A percentile compares a stretch with the other conserved stretches of the same genome.
These are phyloP conservation scores for Zingel zingel DNA, from an alignment of 2,113 vertebrate species.

Conservation along the genomic window DNA sequence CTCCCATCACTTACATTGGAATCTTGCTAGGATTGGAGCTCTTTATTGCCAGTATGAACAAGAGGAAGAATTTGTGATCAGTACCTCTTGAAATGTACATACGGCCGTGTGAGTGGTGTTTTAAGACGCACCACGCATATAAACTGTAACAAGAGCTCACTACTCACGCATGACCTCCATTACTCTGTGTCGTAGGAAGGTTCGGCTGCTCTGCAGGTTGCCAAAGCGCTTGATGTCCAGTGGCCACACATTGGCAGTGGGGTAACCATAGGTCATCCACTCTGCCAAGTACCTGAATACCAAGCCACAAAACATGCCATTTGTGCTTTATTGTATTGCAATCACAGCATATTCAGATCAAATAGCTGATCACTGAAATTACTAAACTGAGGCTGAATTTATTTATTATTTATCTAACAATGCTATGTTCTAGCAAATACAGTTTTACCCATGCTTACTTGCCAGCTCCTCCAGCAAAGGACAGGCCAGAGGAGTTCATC, in stretches of 20 bases:
- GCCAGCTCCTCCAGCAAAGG: conserved; percentile 94
- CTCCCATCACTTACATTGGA: neutral
- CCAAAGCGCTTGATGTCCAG: conserved; percentile 97
- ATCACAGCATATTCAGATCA: neutral
- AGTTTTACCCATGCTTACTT: conserved; percentile 84
- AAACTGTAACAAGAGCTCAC: neutral
- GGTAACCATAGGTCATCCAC: conserved; percentile 96
- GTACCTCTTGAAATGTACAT: no score
- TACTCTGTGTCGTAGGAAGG: conserved; percentile 96
- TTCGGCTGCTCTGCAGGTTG: conserved; percentile 95
- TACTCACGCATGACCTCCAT: conserved; percentile 99
- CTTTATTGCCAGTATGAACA: neutral
- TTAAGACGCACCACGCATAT: neutral
- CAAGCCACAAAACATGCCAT: conserved; percentile 20
- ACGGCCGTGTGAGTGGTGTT: neutral
- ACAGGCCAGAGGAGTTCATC: conserved; percentile 96
- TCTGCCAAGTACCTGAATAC: conserved; percentile 91
- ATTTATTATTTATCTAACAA: no score
- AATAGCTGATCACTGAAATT: neutral
- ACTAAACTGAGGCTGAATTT: neutral
- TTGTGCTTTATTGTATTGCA: conserved; percentile 4
- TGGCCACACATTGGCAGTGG: conserved; percentile 93
- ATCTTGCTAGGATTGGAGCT: neutral
- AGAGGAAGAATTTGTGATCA: no score
- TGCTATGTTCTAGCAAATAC: neutral